phyloP scores from a whole-genome alignment of 2,797 vertebrate genomes.

The Serranus cabrilla region DNA sequence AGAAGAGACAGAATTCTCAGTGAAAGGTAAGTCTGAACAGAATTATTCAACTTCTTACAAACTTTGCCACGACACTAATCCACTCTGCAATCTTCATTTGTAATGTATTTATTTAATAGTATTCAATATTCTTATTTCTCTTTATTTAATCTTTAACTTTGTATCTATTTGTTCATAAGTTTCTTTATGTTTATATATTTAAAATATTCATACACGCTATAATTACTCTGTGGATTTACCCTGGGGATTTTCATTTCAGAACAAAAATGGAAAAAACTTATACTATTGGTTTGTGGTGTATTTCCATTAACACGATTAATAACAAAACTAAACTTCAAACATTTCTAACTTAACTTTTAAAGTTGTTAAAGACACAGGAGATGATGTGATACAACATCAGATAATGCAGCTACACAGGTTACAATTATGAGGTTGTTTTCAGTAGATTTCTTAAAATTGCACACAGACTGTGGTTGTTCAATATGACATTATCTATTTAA shows the following conservation, averaged over 20 bases:
- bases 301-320: no score
- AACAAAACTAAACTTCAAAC: background rate
- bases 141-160: no score
- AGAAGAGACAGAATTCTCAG: no score
- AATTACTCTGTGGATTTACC: background rate
- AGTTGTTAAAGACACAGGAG: background rate
- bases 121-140: no score
- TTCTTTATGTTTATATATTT: background rate
- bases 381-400: background rate
- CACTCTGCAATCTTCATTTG: no score
- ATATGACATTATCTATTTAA: background rate
- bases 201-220: background rate
- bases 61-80: no score
- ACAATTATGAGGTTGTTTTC: background rate
- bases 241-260: background rate
- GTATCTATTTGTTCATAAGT: no score
- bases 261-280: background rate
- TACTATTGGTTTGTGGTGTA: no score
- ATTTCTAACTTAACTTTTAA: background rate
- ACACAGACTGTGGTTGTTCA: background rate
- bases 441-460: background rate
- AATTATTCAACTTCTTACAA: no score
- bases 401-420: background rate
- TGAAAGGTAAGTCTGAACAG: no score
- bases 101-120: no score